These are phyloP conservation scores for Gastrophryne carolinensis DNA, from an alignment of 2,797 vertebrate genomes.

Conservation along the genomic window DNA sequence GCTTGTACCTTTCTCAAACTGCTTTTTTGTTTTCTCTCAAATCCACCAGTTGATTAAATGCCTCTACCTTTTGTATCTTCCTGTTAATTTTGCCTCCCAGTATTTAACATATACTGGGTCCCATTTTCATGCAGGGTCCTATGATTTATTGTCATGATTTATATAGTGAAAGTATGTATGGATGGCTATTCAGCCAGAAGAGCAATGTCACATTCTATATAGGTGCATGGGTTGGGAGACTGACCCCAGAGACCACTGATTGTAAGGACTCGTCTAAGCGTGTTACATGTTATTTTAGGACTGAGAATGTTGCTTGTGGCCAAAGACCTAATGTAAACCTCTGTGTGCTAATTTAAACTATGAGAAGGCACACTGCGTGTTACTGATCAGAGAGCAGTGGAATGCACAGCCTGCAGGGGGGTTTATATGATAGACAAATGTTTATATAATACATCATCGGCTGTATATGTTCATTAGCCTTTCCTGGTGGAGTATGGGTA, in stretches of 20 bases:
- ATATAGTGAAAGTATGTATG: not conserved
- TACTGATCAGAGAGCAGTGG: not conserved
- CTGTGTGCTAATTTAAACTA: not conserved
- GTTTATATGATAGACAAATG: not conserved
- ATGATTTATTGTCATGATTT: not conserved
- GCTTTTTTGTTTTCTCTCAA: too few species aligned
- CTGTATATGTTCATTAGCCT: too few species aligned
- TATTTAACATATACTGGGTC: too few species aligned
- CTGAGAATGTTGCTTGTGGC: slow-evolving; percentile 22
- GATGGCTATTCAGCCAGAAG: not conserved
- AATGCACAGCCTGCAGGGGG: not conserved
- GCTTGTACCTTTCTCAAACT: too few species aligned
- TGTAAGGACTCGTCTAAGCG: slow-evolving; percentile 15
- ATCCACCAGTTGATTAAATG: too few species aligned
- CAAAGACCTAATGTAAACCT: slow-evolving; percentile 3
- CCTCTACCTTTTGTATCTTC: too few species aligned
- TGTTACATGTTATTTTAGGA: slow-evolving; percentile 18
- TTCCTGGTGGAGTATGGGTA: too few species aligned
- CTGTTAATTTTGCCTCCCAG: too few species aligned
- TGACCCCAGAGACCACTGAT: not conserved
- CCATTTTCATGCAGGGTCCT: not conserved
- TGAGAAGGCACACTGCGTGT: too few species aligned
- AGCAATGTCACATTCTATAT: not conserved
- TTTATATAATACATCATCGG: too few species aligned
- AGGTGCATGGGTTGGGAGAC: not conserved